These are phyloP conservation scores for Perizoma affinitatum DNA, from an alignment of 2,888 invertebrate genomes.

Conservation along the genomic window DNA sequence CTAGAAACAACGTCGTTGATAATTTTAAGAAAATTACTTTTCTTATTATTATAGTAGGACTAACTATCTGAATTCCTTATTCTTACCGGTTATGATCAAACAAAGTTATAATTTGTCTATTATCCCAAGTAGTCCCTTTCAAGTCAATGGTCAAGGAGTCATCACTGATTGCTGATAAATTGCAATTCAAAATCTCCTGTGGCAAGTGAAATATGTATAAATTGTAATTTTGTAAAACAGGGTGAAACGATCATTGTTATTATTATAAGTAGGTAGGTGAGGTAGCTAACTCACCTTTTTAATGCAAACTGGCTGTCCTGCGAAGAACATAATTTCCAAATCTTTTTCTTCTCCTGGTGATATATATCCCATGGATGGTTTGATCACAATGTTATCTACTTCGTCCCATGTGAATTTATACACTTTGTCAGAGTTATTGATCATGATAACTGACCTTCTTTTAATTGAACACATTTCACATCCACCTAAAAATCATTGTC, in stretches of 20 bases:
- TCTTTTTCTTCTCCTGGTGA: slow-evolving; percentile 79
- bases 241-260: too few relatives aligned
- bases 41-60: neutral
- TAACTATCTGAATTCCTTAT: neutral
- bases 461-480: slow-evolving; percentile 67
- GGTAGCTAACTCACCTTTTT: slow-evolving; percentile 51
- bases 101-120: slow-evolving; percentile 68
- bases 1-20: slow-evolving; percentile 41
- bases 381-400: slow-evolving; percentile 61
- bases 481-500: slow-evolving; percentile 54
- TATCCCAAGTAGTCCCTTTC: slow-evolving; percentile 74
- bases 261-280: too few relatives aligned
- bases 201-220: neutral
- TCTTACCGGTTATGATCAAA: slow-evolving; percentile 65
- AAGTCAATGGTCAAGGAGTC: slow-evolving; percentile 62
- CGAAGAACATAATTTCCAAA: slow-evolving; percentile 70
- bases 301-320: slow-evolving; percentile 56
- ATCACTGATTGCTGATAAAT: slow-evolving; percentile 61
- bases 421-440: slow-evolving; percentile 76
- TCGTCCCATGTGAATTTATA: slow-evolving; percentile 71
- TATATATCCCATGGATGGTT: slow-evolving; percentile 72
- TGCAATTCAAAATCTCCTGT: slow-evolving; percentile 62
- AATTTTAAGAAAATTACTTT: neutral
- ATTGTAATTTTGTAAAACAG: too few relatives aligned
- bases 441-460: slow-evolving; percentile 68